Evolutionary conservation across 2,888 invertebrate genomes (phyloP), one percentile per base, ranked within the genome.

Genomic region (Congeria kusceri): DNA sequence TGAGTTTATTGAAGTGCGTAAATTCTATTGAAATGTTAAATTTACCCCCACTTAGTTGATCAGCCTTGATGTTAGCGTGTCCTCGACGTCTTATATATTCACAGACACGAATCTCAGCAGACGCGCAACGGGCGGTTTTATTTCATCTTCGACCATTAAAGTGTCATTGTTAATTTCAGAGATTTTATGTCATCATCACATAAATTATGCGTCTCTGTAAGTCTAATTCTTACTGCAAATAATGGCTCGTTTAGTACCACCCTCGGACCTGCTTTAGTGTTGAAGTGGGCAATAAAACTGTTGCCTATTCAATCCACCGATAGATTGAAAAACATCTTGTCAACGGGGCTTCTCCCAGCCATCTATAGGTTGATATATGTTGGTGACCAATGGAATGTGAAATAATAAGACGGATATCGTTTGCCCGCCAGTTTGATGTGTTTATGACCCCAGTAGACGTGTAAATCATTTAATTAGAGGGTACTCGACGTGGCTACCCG

Each of bases 161-260:
- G 79, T 83, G 83, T 83, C 83, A 83, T 80, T 75, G 62, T 56
- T 70, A 74, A 77, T 80, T 77, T 56, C 77, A 74, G 70, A 67
- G 74, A 53, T 71, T 80, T 80, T 71, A 74, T 75, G 79, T 83
- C 83, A 83, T 83, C 73, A 72, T 65, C 23, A 64, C 58, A 57
- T 77, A 74, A 83, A 77, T 76, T 74, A 74, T 73, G 74, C 56
- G 49, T 61, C 57, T 71, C 74, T 59, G 77, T 61, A 67, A 66
- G 77, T 79, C 74, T 74, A 73, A 80, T 77, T 83, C 63, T 59
- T 58, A 64, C 25, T 62, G 68, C 64, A 57, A 68, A 57, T 80
- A 73, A 80, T 73, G 69, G 57, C 69, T 44, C 18, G 76, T 80
- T 80, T 80, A 80, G 53, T 53, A 62, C 76, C 76, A 53, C 66